These are phyloP conservation scores for Chaitophorus viminalis DNA, from an alignment of 2,888 invertebrate genomes.

Conservation along the genomic window DNA sequence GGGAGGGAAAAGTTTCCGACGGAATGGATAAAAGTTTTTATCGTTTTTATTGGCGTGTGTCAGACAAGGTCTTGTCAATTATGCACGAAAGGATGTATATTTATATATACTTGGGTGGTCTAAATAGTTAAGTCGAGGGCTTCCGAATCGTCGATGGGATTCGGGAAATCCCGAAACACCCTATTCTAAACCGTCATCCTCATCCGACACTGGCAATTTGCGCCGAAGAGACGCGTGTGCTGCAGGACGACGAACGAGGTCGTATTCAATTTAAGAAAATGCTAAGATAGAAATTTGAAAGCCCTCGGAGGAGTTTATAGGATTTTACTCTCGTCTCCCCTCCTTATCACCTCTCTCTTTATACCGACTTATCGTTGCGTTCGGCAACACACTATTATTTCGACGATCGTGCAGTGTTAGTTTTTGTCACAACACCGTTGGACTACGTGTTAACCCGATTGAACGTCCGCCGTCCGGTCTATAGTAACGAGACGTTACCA, in stretches of 20 bases:
- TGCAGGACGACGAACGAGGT: conserved; percentile 5
- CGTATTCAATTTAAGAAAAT: conserved; percentile 28
- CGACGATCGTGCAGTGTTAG: too few species aligned
- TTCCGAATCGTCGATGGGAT: background rate
- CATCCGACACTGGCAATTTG: conserved; percentile 17
- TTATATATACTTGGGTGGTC: background rate
- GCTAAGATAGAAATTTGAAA: background rate
- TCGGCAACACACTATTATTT: too few species aligned
- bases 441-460: too few species aligned
- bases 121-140: conserved; percentile 24
- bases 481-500: too few species aligned
- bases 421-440: too few species aligned
- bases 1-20: background rate
- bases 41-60: conserved; percentile 30
- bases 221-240: background rate
- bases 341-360: too few species aligned
- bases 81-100: conserved; percentile 17
- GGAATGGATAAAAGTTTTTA: conserved; percentile 9
- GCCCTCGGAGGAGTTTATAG: background rate
- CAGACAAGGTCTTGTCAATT: conserved; percentile 39
- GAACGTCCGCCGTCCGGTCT: too few species aligned
- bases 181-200: conserved; percentile 10
- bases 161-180: conserved; percentile 3
- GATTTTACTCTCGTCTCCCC: too few species aligned
- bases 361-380: too few species aligned